phyloP scores from a whole-genome alignment of 2,888 invertebrate species.

The Nephrocerus scutellatus region DNA sequence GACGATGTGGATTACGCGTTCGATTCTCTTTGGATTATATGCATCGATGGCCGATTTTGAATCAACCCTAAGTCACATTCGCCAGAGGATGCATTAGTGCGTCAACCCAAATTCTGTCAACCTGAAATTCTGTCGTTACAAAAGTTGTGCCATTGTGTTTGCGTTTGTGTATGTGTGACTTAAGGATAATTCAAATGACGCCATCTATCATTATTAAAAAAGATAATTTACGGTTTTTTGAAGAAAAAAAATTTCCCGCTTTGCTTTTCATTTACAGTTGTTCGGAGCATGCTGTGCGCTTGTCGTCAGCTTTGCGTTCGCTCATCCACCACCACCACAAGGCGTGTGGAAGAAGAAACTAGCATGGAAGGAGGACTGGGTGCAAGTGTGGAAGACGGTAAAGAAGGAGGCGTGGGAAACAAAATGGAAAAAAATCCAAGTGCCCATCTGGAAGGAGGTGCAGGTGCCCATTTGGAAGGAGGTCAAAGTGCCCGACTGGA shows the following conservation, averaged over 20 bases:
- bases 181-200: too few species aligned
- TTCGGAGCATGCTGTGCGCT: constrained; percentile 43
- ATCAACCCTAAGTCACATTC: too few species aligned
- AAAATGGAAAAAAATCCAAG: constrained; percentile 68
- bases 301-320: constrained; percentile 36
- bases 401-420: constrained; percentile 69
- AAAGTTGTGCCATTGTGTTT: too few species aligned
- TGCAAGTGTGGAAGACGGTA: constrained; percentile 61
- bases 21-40: not conserved
- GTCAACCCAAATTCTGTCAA: too few species aligned
- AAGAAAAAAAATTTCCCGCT: constrained; percentile 7
- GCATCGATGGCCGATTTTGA: too few species aligned
- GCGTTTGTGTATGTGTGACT: too few species aligned
- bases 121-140: too few species aligned
- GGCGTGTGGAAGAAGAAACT: constrained; percentile 78
- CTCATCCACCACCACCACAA: constrained; percentile 53
- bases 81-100: too few species aligned
- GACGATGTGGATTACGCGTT: constrained; percentile 8
- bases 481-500: constrained; percentile 66
- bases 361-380: constrained; percentile 76
- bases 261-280: constrained; percentile 30
- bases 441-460: constrained; percentile 71
- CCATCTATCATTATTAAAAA: not conserved
- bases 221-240: constrained; percentile 4
- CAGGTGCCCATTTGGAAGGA: constrained; percentile 72